Conservation (phyloP, 2,888 invertebrate species). For the Hirtodrosophila cameraria region DNA sequence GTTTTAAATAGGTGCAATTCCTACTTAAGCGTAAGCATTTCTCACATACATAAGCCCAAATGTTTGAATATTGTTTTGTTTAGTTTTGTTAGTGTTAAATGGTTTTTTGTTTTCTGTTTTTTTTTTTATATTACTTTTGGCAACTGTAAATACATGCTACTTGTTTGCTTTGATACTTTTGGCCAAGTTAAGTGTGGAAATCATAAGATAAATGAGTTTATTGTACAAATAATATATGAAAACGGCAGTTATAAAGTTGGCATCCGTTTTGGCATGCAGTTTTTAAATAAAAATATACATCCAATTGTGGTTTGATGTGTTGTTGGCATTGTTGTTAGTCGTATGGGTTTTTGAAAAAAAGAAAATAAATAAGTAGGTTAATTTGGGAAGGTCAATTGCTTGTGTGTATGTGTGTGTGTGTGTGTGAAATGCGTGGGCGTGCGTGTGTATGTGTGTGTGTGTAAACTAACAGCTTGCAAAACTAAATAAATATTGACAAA, state of each 20-base stretch:
- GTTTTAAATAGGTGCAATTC: conserved; percentile 48
- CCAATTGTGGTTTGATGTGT: conserved; percentile 37
- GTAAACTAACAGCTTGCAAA: conserved; percentile 8
- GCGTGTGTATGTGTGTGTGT: conserved; percentile 2
- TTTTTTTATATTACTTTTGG: conserved; percentile 7
- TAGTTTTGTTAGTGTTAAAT: conserved; percentile 14
- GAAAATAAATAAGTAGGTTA: conserved; percentile 62
- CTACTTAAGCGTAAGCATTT: conserved; percentile 64
- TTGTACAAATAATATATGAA: neutral
- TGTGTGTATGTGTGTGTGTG: conserved; percentile 10
- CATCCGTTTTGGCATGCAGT: conserved; percentile 34
- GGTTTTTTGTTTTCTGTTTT: conserved; percentile 12
- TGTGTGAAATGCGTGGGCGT: conserved; percentile 9
- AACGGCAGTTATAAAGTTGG: neutral
- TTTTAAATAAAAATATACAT: conserved; percentile 28
- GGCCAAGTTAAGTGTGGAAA: too few relatives aligned
- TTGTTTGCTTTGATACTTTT: conserved; percentile 63
- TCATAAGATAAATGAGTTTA: conserved; percentile 1
- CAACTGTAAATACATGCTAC: conserved; percentile 44
- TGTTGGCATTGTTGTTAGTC: conserved; percentile 48
- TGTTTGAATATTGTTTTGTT: conserved; percentile 16
- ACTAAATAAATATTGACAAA: conserved; percentile 20
- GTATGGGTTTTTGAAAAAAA: conserved; percentile 21
- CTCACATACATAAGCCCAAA: conserved; percentile 8
- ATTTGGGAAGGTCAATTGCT: conserved; percentile 34